phyloP scores from a whole-genome alignment of 2,888 invertebrate genomes.

The Podabrus alpinus region DNA sequence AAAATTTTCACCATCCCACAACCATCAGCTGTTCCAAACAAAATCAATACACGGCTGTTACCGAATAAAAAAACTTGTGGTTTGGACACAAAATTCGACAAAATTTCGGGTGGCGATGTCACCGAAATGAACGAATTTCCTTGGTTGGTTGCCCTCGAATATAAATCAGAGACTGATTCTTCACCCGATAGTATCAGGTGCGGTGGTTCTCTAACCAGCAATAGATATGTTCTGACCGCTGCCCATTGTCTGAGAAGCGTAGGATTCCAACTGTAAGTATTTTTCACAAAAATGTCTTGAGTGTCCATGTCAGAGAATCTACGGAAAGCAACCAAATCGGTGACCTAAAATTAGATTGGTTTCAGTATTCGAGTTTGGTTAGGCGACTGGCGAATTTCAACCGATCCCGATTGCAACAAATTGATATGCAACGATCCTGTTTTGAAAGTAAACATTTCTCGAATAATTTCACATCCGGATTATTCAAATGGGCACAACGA shows the following conservation, averaged over 20 bases:
- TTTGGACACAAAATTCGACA: background rate
- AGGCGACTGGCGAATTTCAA: background rate
- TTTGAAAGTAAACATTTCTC: background rate
- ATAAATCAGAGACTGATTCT: background rate
- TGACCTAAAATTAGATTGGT: too few species aligned
- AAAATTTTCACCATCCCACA: background rate
- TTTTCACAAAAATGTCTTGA: too few species aligned
- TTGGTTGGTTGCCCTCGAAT: background rate
- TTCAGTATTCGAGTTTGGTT: background rate
- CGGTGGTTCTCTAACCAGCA: background rate
- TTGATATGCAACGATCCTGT: background rate
- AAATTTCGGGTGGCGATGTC: background rate
- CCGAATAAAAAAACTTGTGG: background rate
- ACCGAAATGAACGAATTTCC: background rate
- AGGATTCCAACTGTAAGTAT: background rate
- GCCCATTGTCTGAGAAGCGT: background rate
- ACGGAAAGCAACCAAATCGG: too few species aligned
- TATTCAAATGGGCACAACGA: background rate
- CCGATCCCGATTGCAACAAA: background rate
- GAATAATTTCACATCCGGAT: background rate
- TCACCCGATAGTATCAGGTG: background rate
- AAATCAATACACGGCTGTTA: background rate
- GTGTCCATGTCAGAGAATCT: too few species aligned
- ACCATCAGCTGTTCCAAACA: too few species aligned
- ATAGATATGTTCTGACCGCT: background rate